Evolutionary conservation across 64 coral and sea anemone species (phyloP).

Genomic region (Dendrophyllia cribrosa): DNA sequence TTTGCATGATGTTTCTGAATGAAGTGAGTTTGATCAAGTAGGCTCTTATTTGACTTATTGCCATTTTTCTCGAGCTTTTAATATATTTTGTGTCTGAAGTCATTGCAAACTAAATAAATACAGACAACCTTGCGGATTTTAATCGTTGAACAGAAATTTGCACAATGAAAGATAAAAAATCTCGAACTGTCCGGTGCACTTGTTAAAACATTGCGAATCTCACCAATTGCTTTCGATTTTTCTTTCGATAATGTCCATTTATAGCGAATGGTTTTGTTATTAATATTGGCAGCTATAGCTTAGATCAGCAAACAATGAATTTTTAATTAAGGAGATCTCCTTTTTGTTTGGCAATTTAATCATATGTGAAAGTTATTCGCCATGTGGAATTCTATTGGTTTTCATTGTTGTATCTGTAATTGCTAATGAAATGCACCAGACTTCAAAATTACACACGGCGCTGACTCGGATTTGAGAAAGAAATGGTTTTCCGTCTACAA

Average conservation of each 20-base stretch:
- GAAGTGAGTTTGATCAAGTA: background rate
- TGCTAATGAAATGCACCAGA: constrained; percentile 39
- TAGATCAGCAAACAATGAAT: constrained; percentile 40
- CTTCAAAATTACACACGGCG: constrained; percentile 23
- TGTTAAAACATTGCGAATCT: too few relatives aligned
- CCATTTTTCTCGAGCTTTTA: background rate
- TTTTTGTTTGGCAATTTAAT: constrained; percentile 38
- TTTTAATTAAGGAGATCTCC: constrained; percentile 35
- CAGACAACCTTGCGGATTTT: background rate
- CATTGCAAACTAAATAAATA: background rate
- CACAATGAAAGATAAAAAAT: background rate
- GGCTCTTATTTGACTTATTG: background rate
- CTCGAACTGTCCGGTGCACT: too few relatives aligned
- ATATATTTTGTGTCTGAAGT: constrained; percentile 6
- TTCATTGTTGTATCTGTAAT: constrained; percentile 19
- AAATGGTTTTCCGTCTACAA: background rate
- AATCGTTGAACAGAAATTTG: background rate
- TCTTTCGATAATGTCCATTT: background rate
- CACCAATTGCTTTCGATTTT: too few relatives aligned
- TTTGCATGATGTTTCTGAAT: background rate
- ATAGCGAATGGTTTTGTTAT: background rate
- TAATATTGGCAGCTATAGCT: background rate
- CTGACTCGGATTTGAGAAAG: background rate
- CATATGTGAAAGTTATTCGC: constrained; percentile 15
- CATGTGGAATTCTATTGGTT: constrained; percentile 11